Conservation (phyloP, 1,140 invertebrate species). For the Philopotamus ludificatus region DNA sequence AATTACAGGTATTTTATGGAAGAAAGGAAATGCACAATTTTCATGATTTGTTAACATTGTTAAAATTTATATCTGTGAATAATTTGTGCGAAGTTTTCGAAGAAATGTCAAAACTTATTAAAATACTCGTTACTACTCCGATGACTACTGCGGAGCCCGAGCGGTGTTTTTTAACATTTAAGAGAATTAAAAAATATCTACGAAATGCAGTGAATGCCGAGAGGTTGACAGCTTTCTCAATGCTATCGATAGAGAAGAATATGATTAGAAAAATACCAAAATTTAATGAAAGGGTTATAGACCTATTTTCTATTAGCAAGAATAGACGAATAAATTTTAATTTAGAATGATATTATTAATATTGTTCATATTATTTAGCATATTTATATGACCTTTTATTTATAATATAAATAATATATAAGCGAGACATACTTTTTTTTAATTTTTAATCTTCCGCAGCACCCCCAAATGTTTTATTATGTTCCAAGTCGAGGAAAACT, state of each 20-base stretch:
- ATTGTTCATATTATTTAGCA: no score
- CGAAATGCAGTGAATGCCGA: slow-evolving; percentile 33
- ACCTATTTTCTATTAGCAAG: slow-evolving; percentile 39
- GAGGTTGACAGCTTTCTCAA: slow-evolving; percentile 34
- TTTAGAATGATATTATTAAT: slow-evolving; percentile 33
- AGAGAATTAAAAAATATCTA: slow-evolving; percentile 38
- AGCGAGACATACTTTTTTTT: no score
- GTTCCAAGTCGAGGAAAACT: no score
- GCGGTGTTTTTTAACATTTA: slow-evolving; percentile 38
- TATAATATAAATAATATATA: no score
- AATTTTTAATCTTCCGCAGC: no score
- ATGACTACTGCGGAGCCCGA: slow-evolving; percentile 37
- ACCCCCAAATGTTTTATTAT: no score
- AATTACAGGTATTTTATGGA: slow-evolving; percentile 39
- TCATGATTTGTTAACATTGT: slow-evolving; percentile 32
- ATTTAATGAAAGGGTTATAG: slow-evolving; percentile 43
- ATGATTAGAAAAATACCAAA: slow-evolving; percentile 38
- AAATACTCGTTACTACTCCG: slow-evolving; percentile 38
- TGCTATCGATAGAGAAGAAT: slow-evolving; percentile 34
- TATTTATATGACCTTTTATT: no score
- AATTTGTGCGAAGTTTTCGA: slow-evolving; percentile 38
- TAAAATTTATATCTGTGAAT: slow-evolving; percentile 29
- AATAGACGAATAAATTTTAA: slow-evolving; percentile 39
- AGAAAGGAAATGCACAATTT: slow-evolving; percentile 33
- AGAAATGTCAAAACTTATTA: slow-evolving; percentile 39